These are phyloP conservation scores for Artibeus lituratus DNA, from an alignment of 2,797 vertebrate species.

Conservation along the genomic window DNA sequence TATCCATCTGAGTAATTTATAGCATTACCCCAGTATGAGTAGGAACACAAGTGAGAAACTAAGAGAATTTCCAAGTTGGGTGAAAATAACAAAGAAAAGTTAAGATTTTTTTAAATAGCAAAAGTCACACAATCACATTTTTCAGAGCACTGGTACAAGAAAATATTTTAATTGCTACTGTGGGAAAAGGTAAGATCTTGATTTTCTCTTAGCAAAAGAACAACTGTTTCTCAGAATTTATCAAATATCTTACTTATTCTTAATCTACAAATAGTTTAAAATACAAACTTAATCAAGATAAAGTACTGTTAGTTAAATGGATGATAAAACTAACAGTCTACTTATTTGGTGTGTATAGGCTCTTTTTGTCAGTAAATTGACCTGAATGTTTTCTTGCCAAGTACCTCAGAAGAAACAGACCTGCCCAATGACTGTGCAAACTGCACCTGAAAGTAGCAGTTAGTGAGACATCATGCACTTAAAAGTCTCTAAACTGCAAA, in stretches of 20 bases:
- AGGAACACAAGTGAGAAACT: slow-evolving; percentile 26
- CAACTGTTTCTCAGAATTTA: slow-evolving; percentile 11
- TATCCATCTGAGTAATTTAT: slow-evolving; percentile 13
- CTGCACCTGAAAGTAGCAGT: background rate
- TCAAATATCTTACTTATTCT: background rate
- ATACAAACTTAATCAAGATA: background rate
- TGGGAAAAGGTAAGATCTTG: background rate
- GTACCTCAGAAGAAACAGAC: background rate
- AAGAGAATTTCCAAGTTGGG: background rate
- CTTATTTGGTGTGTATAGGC: background rate
- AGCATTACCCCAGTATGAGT: background rate
- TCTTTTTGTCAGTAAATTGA: background rate
- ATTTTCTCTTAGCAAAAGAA: background rate
- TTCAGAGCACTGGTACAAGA: background rate
- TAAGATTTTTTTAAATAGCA: background rate
- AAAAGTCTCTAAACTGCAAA: background rate
- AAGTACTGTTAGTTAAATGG: slow-evolving; percentile 25
- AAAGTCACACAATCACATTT: background rate
- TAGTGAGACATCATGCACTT: background rate
- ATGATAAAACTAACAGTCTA: background rate
- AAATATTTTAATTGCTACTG: slow-evolving; percentile 35
- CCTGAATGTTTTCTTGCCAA: background rate
- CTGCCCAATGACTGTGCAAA: background rate
- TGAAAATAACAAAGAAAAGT: background rate
- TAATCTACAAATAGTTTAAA: background rate